Percentiles rank a stretch among this genome's conserved stretches.
phyloP scores from a whole-genome alignment of 1,140 invertebrate genomes.

The Heliconius hermathena region DNA sequence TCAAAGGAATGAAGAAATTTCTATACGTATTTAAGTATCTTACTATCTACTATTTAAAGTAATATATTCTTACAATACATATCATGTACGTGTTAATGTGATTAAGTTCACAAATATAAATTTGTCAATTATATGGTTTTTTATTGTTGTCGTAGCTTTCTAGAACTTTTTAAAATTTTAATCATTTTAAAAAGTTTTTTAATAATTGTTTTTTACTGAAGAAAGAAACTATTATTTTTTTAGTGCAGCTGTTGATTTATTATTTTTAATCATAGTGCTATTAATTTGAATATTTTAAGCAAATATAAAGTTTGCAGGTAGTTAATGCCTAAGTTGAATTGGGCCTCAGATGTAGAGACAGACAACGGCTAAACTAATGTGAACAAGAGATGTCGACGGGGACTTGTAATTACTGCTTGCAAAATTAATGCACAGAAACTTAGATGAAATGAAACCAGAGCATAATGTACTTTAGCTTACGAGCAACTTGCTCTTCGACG shows the following conservation, averaged over 20 bases:
- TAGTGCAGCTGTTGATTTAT: too few species aligned
- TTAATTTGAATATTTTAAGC: too few species aligned
- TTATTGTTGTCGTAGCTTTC: too few species aligned
- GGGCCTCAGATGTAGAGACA: conserved; percentile 50
- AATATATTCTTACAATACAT: background rate
- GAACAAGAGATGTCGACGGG: conserved; percentile 64
- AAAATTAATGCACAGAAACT: conserved; percentile 79
- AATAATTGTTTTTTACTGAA: too few species aligned
- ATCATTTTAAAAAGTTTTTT: too few species aligned
- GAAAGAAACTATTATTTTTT: too few species aligned
- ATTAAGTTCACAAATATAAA: too few species aligned
- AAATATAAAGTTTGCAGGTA: background rate
- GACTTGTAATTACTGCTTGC: conserved; percentile 78
- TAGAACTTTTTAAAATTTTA: too few species aligned
- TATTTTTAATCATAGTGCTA: too few species aligned
- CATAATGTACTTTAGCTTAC: conserved; percentile 56
- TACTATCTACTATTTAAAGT: background rate
- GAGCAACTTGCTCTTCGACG: conserved; percentile 55
- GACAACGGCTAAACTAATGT: conserved; percentile 67
- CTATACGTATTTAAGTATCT: background rate
- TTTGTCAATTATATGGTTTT: too few species aligned
- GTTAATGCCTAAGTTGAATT: background rate
- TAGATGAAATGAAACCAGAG: conserved; percentile 76
- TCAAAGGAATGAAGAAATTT: background rate
- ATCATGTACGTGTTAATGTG: background rate